phyloP scores from a whole-genome alignment of 2,888 invertebrate genomes.

The Brachyptera risi region DNA sequence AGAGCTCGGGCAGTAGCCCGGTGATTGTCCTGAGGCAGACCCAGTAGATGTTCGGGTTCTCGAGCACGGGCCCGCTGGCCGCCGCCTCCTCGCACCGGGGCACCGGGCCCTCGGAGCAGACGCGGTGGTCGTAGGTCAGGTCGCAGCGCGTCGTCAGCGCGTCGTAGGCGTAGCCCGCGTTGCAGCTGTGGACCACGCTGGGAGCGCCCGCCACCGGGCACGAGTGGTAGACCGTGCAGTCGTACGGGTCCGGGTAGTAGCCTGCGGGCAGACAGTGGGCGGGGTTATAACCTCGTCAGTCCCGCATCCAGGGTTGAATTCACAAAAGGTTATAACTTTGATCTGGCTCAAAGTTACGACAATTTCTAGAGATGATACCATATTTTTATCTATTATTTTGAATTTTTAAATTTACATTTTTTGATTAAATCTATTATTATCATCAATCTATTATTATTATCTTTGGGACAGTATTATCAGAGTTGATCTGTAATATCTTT shows the following conservation, averaged over 20 bases:
- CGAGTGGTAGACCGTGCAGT: constrained; percentile 5
- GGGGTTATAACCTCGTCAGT: no score
- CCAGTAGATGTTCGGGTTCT: constrained; percentile 3
- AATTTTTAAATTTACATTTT: no score
- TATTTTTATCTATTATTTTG: no score
- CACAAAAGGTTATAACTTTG: no score
- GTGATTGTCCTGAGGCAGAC: background rate
- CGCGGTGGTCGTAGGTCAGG: background rate
- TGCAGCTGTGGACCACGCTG: background rate
- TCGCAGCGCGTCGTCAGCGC: background rate
- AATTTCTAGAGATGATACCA: no score
- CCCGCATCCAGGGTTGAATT: no score
- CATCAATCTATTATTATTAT: no score
- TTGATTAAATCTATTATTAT: no score
- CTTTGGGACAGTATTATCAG: no score
- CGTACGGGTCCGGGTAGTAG: constrained; percentile 7
- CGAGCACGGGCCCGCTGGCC: background rate
- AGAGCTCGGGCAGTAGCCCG: constrained; percentile 4
- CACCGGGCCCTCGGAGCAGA: background rate
- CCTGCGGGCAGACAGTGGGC: no score
- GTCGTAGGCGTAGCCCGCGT: background rate
- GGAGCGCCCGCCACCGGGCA: background rate
- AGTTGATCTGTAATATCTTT: no score
- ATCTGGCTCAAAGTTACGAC: no score
- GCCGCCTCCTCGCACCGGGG: background rate